Evolutionary conservation across 2,888 invertebrate genomes (phyloP).

Genomic region (Uropetala carovei): DNA sequence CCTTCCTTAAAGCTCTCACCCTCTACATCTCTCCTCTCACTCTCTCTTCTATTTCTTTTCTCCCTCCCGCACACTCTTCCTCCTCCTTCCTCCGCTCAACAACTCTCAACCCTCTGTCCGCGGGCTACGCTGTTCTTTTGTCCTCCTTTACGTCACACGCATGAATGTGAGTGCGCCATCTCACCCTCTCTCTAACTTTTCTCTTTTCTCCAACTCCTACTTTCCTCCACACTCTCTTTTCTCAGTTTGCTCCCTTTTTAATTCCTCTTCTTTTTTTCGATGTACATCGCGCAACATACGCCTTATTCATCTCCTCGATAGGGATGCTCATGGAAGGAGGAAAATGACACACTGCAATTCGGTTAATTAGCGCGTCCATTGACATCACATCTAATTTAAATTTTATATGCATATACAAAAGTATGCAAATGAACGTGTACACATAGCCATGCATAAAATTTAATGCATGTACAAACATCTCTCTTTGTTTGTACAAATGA

Average conservation of each 20-base stretch:
- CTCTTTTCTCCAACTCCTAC: not conserved
- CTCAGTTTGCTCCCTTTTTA: not conserved
- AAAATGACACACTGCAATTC: not conserved
- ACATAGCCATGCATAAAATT: not conserved
- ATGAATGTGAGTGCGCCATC: constrained; percentile 5
- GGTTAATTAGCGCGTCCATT: not conserved
- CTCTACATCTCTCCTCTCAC: no score
- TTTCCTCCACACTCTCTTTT: not conserved
- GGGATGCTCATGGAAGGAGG: not conserved
- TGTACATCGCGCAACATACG: not conserved
- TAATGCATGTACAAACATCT: not conserved
- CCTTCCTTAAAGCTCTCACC: no score
- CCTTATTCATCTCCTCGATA: not conserved
- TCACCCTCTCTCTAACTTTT: not conserved
- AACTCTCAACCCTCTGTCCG: not conserved
- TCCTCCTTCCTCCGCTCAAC: not conserved
- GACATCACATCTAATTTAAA: no score
- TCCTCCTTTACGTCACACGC: constrained; percentile 5
- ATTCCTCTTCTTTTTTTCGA: not conserved
- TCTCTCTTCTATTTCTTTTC: no score
- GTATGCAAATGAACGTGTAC: not conserved
- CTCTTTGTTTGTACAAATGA: no score
- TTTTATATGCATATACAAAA: no score
- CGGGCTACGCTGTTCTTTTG: constrained; percentile 6
- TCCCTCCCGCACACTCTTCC: no score